Evolutionary conservation across 2,797 vertebrate species (phyloP).

Genomic region (Ceryle rudis): DNA sequence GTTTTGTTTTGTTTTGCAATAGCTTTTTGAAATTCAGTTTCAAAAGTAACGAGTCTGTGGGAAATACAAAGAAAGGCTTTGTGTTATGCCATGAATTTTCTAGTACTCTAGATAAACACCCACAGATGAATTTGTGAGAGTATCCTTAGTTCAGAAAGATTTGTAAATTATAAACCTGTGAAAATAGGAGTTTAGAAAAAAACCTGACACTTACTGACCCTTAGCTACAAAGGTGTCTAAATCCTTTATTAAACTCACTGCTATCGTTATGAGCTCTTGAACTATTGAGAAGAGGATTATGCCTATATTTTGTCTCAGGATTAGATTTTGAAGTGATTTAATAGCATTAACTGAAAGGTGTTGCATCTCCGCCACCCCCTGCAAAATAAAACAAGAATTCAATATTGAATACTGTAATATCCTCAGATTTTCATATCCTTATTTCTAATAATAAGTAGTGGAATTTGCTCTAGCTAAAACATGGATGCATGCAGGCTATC

Average conservation of each 20-base stretch:
- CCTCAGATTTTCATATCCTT: not conserved
- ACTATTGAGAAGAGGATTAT: not conserved
- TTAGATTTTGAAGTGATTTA: not conserved
- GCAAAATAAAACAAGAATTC: not conserved
- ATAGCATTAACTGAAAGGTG: not conserved
- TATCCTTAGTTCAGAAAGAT: not conserved
- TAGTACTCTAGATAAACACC: not conserved
- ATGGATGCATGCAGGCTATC: not conserved
- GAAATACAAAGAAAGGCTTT: not conserved
- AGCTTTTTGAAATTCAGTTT: not conserved
- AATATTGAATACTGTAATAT: not conserved
- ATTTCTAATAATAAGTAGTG: not conserved
- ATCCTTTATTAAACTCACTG: not conserved
- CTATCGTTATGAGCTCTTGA: not conserved
- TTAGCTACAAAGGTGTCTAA: not conserved
- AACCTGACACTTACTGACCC: not conserved
- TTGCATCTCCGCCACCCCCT: not conserved
- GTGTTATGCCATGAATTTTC: not conserved
- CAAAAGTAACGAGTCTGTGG: not conserved
- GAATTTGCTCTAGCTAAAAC: not conserved
- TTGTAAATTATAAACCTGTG: slow-evolving; percentile 9
- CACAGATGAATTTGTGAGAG: not conserved
- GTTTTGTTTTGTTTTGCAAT: not conserved
- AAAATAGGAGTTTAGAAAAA: not conserved
- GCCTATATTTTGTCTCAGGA: not conserved